A percentile compares a stretch with the other conserved stretches of the same genome.
These are phyloP conservation scores for Ellobium chinense DNA, from an alignment of 2,888 invertebrate genomes.

Conservation along the genomic window DNA sequence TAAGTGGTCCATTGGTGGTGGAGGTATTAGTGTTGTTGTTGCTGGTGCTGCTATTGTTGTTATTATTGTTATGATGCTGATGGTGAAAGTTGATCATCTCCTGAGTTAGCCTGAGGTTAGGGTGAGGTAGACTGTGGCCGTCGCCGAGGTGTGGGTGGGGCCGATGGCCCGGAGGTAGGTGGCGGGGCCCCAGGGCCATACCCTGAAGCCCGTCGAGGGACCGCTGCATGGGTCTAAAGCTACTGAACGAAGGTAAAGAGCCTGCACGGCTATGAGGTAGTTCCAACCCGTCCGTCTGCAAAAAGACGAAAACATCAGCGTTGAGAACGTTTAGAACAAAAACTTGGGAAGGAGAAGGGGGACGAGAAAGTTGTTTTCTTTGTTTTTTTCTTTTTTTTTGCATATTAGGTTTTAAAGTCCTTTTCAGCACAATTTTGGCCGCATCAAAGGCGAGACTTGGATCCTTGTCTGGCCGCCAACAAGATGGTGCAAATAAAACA, in stretches of 20 bases:
- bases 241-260: constrained; percentile 50
- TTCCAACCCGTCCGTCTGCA: constrained; percentile 30
- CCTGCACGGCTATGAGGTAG: constrained; percentile 31
- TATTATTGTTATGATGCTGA: constrained; percentile 34
- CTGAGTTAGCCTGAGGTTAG: constrained; percentile 42
- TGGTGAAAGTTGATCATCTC: constrained; percentile 44
- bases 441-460: no score
- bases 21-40: constrained; percentile 16
- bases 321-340: no score
- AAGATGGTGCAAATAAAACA: no score
- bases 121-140: constrained; percentile 56
- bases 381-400: no score
- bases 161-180: constrained; percentile 30
- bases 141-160: constrained; percentile 33
- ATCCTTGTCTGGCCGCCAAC: no score
- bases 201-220: constrained; percentile 25
- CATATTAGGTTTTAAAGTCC: no score
- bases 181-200: constrained; percentile 23
- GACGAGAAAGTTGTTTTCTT: no score
- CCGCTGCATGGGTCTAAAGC: constrained; percentile 39
- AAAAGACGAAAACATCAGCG: background rate
- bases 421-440: no score
- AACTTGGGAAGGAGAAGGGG: no score
- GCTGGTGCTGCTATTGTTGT: constrained; percentile 15
- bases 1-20: constrained; percentile 59